Conservation (phyloP, 1,140 invertebrate species). For the Schlechtendalia chinensis region DNA sequence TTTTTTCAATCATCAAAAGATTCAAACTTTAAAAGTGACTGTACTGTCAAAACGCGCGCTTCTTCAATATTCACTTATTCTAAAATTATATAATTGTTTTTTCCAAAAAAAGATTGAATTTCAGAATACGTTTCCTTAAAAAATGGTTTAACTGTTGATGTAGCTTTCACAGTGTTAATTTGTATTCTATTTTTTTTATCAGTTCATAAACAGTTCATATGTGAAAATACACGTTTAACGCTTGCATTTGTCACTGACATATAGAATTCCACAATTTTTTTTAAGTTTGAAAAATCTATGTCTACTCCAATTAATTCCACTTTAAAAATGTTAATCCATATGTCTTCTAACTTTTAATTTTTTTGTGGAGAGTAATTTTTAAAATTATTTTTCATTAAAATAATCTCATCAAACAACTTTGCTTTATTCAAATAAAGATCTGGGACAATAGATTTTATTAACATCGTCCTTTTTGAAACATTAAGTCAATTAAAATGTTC, state of each 20-base stretch:
- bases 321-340: not conserved
- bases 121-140: no score
- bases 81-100: no score
- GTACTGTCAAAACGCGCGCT: no score
- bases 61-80: no score
- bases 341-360: not conserved
- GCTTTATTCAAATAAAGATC: not conserved
- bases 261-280: conserved; percentile 14
- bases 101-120: no score
- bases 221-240: no score
- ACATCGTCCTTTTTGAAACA: not conserved
- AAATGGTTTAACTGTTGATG: no score
- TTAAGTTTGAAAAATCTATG: not conserved
- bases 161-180: no score
- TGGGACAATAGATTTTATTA: not conserved
- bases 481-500: not conserved
- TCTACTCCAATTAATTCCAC: not conserved
- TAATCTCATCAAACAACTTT: not conserved
- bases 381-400: conserved; percentile 3
- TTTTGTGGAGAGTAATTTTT: not conserved
- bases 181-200: no score
- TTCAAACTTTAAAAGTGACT: no score
- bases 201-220: no score
- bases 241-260: not conserved
- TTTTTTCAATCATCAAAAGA: no score